phyloP scores from a whole-genome alignment of 2,888 invertebrate species.

The Selenia dentaria region DNA sequence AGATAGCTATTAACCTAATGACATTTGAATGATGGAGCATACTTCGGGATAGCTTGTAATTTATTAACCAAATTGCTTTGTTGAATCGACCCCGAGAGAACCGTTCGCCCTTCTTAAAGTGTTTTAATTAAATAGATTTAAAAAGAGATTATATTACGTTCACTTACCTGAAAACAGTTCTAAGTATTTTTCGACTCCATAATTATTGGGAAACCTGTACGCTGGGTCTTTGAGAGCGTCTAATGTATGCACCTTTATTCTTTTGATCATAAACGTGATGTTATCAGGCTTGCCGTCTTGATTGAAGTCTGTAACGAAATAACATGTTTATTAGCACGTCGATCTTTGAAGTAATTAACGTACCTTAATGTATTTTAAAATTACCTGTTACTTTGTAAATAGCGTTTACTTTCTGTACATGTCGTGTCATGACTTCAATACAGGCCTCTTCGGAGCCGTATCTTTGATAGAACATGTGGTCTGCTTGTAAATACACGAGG shows the following conservation, averaged over 20 bases:
- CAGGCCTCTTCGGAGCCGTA: conserved; percentile 97
- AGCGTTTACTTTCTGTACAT: conserved; percentile 96
- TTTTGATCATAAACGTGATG: conserved; percentile 97
- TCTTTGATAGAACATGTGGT: conserved; percentile 97
- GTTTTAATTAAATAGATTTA: conserved; percentile 18
- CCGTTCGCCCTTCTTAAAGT: conserved; percentile 37
- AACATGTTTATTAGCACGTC: conserved; percentile 16
- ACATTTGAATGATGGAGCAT: conserved; percentile 21
- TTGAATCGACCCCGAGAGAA: conserved; percentile 38
- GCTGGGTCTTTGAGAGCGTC: conserved; percentile 93
- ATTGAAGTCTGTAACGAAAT: conserved; percentile 91
- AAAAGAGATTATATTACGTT: conserved; percentile 35
- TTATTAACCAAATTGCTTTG: conserved; percentile 45
- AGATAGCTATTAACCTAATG: conserved; percentile 25
- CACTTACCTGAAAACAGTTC: conserved; percentile 95
- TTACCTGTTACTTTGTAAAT: conserved; percentile 94
- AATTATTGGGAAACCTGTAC: conserved; percentile 96
- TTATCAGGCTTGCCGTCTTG: conserved; percentile 96
- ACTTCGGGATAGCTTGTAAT: conserved; percentile 37
- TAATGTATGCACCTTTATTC: conserved; percentile 96
- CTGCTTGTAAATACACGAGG: conserved; percentile 97
- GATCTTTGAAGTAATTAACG: conserved; percentile 9
- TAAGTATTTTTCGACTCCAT: conserved; percentile 99
- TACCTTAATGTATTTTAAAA: conserved; percentile 30
- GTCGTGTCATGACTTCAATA: conserved; percentile 97